Conservation (phyloP, 2,888 invertebrate species). For the Acanthococcus lagerstroemiae region DNA sequence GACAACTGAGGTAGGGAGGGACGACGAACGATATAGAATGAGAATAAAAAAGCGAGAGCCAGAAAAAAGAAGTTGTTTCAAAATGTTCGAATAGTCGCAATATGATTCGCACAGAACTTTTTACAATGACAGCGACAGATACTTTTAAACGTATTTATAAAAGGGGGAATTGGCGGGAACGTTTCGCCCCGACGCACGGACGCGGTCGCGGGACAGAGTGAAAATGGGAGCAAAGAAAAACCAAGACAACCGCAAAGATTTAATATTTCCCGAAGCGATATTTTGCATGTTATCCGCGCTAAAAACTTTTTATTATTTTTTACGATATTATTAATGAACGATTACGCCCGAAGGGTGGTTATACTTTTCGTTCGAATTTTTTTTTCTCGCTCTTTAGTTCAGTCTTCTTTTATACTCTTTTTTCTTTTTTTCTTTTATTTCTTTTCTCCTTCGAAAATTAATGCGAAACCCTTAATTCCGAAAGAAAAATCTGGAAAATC, state of each 20-base stretch:
- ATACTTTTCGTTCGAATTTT: background rate
- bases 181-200: no score
- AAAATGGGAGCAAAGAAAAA: conserved; percentile 27
- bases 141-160: background rate
- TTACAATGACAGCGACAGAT: conserved; percentile 12
- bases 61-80: background rate
- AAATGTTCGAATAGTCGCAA: conserved; percentile 10
- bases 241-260: conserved; percentile 30
- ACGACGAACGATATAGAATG: background rate
- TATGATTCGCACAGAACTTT: conserved; percentile 4
- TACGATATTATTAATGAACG: conserved; percentile 31
- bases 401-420: background rate
- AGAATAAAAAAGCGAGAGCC: background rate
- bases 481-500: background rate
- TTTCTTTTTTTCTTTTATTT: background rate
- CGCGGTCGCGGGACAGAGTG: no score
- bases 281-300: conserved; percentile 29
- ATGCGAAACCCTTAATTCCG: conserved; percentile 22
- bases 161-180: background rate
- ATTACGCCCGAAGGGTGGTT: conserved; percentile 30
- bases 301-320: conserved; percentile 31
- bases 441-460: conserved; percentile 3
- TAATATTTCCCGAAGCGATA: conserved; percentile 30
- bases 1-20: no score
- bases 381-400: background rate